Base-by-base conservation (phyloP, 2,113 vertebrate species). In the Atractosteus spatula region DNA sequence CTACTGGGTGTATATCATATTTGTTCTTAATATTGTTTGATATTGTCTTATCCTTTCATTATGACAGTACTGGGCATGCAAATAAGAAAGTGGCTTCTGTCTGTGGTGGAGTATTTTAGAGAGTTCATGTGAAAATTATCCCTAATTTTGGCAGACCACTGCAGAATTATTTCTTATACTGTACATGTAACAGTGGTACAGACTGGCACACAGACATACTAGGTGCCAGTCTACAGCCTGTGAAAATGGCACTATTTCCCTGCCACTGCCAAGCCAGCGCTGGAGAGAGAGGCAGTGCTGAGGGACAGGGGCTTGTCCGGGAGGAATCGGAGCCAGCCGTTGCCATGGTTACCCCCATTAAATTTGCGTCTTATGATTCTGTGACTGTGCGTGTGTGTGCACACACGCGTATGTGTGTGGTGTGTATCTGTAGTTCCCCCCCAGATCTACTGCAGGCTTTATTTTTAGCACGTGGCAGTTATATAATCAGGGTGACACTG, bases 401-500 rank as follows among this genome's bases (percentile, higher is more conserved):
- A 43, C 66, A 72, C 71, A 10, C 80, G 77, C 66, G 74, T 74
- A 77, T 77, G 73, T 78, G 51, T 74, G 8, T 3, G 73, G 71
- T 62, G 67, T 72, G 55, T 55, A 5, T 10, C 47, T 10, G 47
- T 10, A 5, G 10, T 51, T 10, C 47, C 47, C 47, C 2, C 45
- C 16, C 51, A 64, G 85, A 86, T 83, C 76, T 78, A 86, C 84
- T 82, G 83, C 83, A 83, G 85, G 84, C 85, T 90, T 89, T 90
- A 90, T 90, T 90, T 90, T 91, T 91, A 90, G 86, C 84, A 87
- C 81, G 87, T 89, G 84, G 85, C 80, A 63, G 82, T 92, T 92
- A 89, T 88, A 87, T 92, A 92, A 91, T 90, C 87, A 85, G 87
- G 84, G 86, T 90, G 91, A 91, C 89, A 90, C 85, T 82, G 82